These are phyloP conservation scores for Bombyx mandarina DNA, from an alignment of 1,140 invertebrate genomes.

Conservation along the genomic window DNA sequence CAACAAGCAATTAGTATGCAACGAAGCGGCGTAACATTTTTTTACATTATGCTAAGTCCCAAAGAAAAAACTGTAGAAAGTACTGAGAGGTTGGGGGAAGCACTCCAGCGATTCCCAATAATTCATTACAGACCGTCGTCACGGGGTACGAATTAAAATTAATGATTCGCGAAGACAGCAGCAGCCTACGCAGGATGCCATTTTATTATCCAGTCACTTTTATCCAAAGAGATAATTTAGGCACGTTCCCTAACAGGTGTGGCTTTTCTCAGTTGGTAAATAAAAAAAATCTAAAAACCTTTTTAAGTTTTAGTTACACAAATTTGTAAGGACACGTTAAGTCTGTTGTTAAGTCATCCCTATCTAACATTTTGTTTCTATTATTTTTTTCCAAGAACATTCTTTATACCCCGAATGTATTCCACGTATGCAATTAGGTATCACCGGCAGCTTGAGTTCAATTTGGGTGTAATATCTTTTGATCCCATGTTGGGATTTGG, in stretches of 20 bases:
- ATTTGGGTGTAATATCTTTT: slow-evolving; percentile 62
- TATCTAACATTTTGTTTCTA: no score
- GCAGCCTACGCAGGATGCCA: slow-evolving; percentile 44
- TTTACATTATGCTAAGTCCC: slow-evolving; percentile 68
- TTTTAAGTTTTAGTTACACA: no score
- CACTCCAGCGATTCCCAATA: slow-evolving; percentile 64
- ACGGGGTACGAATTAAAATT: slow-evolving; percentile 68
- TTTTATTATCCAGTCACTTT: slow-evolving; percentile 58
- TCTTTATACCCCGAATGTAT: neutral
- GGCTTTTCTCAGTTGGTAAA: slow-evolving; percentile 5
- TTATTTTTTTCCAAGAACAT: no score
- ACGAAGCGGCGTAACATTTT: slow-evolving; percentile 59
- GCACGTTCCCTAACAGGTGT: slow-evolving; percentile 39
- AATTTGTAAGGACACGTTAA: no score
- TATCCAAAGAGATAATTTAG: slow-evolving; percentile 52
- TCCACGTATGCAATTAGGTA: slow-evolving; percentile 33
- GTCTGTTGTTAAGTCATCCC: no score
- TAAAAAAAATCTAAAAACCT: no score
- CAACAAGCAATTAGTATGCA: slow-evolving; percentile 70
- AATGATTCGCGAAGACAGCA: slow-evolving; percentile 61
- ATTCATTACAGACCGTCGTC: slow-evolving; percentile 64
- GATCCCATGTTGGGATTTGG: slow-evolving; percentile 63
- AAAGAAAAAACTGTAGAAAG: slow-evolving; percentile 58
- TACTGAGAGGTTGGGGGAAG: slow-evolving; percentile 34
- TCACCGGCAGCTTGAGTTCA: slow-evolving; percentile 38